phyloP scores from a whole-genome alignment of 1,140 invertebrate genomes.

The Psix sp. region DNA sequence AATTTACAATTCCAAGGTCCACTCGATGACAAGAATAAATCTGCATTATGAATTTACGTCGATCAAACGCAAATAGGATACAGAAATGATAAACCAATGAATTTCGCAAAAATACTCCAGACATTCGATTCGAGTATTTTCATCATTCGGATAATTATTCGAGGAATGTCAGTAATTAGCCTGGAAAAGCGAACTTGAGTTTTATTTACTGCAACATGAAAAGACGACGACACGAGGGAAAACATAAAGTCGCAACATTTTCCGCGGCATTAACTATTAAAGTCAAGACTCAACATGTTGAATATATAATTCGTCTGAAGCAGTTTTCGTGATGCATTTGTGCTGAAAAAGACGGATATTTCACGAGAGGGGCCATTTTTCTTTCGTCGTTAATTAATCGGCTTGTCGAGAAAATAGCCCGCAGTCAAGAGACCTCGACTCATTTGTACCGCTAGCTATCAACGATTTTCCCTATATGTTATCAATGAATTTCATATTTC shows the following conservation, averaged over 20 bases:
- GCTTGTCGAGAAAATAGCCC: no score
- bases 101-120: not conserved
- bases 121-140: no score
- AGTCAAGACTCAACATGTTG: conserved; percentile 3
- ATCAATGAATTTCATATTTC: no score
- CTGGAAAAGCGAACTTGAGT: no score
- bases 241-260: no score
- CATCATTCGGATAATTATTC: no score
- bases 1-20: conserved; percentile 25
- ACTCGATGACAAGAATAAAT: conserved; percentile 16
- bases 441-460: no score
- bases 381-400: no score
- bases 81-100: not conserved
- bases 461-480: no score
- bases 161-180: no score
- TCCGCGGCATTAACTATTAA: not conserved
- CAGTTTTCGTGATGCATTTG: conserved; percentile 13
- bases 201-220: not conserved
- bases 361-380: not conserved
- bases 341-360: not conserved
- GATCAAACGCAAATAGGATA: not conserved
- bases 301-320: conserved; percentile 8
- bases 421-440: no score
- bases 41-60: conserved; percentile 16
- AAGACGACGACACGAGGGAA: no score